Percentiles rank a stretch among this genome's conserved stretches.
Conservation (phyloP, 2,797 vertebrate genomes). For the Alca torda region DNA sequence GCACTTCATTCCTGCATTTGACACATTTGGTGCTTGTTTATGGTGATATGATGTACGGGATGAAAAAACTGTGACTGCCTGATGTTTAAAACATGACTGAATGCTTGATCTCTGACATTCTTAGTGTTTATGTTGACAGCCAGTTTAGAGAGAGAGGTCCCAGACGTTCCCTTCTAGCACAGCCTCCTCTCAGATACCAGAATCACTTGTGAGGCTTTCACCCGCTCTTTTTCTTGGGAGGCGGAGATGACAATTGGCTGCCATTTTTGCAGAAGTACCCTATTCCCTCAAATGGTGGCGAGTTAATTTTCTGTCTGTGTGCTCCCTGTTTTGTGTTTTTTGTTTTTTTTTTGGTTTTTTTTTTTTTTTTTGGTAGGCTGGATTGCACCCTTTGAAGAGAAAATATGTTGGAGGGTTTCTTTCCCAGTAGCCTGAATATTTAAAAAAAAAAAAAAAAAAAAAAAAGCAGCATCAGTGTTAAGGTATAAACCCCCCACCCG, state of each 20-base stretch:
- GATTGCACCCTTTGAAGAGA: neutral
- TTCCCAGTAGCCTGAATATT: neutral
- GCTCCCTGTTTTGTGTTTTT: neutral
- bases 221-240: neutral
- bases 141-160: neutral
- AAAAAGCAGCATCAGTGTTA: neutral
- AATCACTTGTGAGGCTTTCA: neutral
- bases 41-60: neutral
- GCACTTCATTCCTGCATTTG: neutral
- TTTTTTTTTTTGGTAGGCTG: neutral
- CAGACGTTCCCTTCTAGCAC: neutral
- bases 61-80: conserved; percentile 1
- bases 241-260: neutral
- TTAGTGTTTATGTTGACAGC: neutral
- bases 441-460: neutral
- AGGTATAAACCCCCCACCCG: neutral
- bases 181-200: neutral
- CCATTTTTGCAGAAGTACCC: neutral
- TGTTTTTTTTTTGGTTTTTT: no score
- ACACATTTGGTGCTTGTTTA: neutral
- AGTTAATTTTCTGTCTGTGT: neutral
- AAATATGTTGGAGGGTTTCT: neutral
- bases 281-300: neutral
- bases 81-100: conserved; percentile 29
- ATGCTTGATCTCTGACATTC: neutral